Evolutionary conservation across 2,888 invertebrate species (phyloP).

Genomic region (Drosophila kuntzei): DNA sequence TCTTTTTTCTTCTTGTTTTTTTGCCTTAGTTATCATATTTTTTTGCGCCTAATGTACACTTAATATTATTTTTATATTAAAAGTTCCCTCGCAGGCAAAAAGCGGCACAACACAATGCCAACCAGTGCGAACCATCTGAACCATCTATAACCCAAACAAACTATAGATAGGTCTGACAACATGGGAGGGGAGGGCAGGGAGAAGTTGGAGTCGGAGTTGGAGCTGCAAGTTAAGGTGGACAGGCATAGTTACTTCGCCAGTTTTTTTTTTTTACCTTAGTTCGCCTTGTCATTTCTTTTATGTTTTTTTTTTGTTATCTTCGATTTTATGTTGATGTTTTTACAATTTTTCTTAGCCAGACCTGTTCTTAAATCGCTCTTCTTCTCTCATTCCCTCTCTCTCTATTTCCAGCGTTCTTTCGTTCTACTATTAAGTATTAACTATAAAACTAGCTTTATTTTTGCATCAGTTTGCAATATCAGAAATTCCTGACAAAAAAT

Average conservation of each 20-base stretch:
- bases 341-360: conserved; percentile 19
- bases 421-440: background rate
- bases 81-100: conserved; percentile 14
- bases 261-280: conserved; percentile 14
- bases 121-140: conserved; percentile 6
- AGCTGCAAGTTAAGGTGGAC: conserved; percentile 7
- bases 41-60: conserved; percentile 63
- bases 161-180: conserved; percentile 1
- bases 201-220: background rate
- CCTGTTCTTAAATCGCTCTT: conserved; percentile 15
- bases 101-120: conserved; percentile 25
- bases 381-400: background rate
- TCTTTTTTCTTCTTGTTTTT: conserved; percentile 15
- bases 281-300: conserved; percentile 32
- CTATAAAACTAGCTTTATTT: conserved; percentile 1
- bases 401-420: background rate
- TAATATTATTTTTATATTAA: conserved; percentile 53
- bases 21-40: conserved; percentile 61
- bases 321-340: conserved; percentile 29
- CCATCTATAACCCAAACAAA: conserved; percentile 21
- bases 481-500: background rate
- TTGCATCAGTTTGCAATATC: background rate
- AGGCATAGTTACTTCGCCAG: conserved; percentile 40
- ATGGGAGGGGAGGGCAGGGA: background rate
- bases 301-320: conserved; percentile 42